These are phyloP conservation scores for Dasyurus viverrinus DNA, from an alignment of 2,113 vertebrate species.

Conservation along the genomic window DNA sequence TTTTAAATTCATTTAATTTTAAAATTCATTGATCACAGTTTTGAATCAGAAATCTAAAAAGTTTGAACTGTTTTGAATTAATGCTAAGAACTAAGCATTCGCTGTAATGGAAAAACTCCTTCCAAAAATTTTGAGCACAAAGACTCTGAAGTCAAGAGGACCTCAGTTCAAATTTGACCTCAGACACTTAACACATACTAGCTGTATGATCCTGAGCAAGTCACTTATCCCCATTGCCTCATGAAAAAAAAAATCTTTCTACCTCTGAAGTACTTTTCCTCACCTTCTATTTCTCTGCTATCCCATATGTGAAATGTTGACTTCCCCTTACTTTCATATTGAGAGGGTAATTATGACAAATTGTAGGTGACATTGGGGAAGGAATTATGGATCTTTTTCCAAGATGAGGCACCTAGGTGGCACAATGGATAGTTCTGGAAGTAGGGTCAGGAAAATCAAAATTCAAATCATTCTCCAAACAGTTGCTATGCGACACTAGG, in stretches of 20 bases:
- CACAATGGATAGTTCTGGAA: too few species aligned
- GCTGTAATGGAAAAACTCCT: not conserved
- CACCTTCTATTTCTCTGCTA: not conserved
- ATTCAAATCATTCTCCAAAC: too few species aligned
- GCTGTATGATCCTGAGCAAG: too few species aligned
- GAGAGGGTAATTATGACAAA: not conserved
- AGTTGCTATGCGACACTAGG: too few species aligned
- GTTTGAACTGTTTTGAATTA: too few species aligned
- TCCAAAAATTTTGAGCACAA: not conserved
- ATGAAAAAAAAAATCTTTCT: not conserved
- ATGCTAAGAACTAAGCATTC: not conserved
- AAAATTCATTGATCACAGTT: not conserved
- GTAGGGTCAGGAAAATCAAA: too few species aligned
- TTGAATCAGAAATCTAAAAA: too few species aligned
- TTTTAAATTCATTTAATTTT: too few species aligned
- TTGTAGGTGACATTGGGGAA: not conserved
- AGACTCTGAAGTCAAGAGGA: too few species aligned
- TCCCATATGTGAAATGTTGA: not conserved
- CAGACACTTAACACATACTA: too few species aligned
- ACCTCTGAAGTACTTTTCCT: not conserved
- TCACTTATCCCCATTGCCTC: too few species aligned
- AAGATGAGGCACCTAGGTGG: not conserved
- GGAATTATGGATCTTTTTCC: not conserved
- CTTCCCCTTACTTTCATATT: not conserved
- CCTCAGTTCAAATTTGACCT: too few species aligned